Percentiles rank a stretch among this genome's conserved stretches.
Evolutionary conservation across 30 jellyfish, hydroid and myxozoan species (phyloP).

Genomic region (Aurelia aurita): DNA sequence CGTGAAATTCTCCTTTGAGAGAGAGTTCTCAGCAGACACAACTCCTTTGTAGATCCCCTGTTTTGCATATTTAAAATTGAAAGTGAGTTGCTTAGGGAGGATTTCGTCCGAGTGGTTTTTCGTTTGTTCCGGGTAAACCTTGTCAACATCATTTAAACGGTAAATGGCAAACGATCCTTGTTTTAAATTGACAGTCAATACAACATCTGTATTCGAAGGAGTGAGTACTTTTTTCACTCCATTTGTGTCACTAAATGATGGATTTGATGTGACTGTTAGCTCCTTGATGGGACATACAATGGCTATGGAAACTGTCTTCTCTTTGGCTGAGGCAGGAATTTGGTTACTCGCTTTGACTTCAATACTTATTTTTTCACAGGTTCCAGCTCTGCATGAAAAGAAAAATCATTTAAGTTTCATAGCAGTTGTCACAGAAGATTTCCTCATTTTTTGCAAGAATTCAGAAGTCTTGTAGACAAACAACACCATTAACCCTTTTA

Average conservation of each 20-base stretch:
- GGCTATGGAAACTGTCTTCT: conserved; percentile 20
- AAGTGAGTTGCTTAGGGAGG: conserved; percentile 9
- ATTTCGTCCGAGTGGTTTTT: conserved; percentile 27
- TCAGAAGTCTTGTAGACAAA: too few species aligned
- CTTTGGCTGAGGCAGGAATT: conserved; percentile 11
- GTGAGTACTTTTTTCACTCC: background rate
- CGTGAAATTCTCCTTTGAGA: conserved; percentile 1
- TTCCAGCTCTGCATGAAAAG: background rate
- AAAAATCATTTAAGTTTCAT: background rate
- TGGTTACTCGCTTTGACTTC: conserved; percentile 42
- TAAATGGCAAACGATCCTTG: conserved; percentile 50
- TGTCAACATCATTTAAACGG: conserved; percentile 16
- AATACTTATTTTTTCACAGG: conserved; percentile 12
- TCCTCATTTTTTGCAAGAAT: too few species aligned
- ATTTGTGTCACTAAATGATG: background rate
- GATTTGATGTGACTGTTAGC: conserved; percentile 7
- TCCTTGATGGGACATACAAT: conserved; percentile 48
- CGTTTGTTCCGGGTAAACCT: background rate
- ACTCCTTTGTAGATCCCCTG: background rate
- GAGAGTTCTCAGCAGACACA: conserved; percentile 27
- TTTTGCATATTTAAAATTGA: conserved; percentile 4
- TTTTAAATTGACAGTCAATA: conserved; percentile 11
- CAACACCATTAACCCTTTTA: too few species aligned
- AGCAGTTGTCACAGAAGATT: too few species aligned
- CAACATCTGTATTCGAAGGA: background rate